Evolutionary conservation across 2,113 vertebrate genomes (phyloP).

Genomic region (Ia io): DNA sequence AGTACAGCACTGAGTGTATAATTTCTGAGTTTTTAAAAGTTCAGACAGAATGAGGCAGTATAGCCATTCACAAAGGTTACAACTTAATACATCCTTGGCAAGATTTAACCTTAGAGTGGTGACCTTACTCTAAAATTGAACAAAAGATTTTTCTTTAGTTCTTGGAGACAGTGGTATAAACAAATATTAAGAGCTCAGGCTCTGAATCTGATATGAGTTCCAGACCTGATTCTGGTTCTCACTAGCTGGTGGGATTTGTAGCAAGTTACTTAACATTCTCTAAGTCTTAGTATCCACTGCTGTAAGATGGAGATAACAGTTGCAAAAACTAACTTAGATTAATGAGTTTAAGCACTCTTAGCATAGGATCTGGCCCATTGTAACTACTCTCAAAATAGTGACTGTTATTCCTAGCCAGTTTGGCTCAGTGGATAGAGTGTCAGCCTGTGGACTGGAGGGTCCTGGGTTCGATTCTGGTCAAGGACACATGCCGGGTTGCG

Average conservation of each 20-base stretch:
- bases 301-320: not conserved
- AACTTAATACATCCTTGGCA: not conserved
- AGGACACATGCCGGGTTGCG: too few relatives aligned
- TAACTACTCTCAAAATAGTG: not conserved
- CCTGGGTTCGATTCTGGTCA: too few relatives aligned
- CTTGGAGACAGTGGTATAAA: not conserved
- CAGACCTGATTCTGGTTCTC: not conserved
- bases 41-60: not conserved
- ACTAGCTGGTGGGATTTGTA: not conserved
- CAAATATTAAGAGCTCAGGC: not conserved
- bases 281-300: constrained; percentile 34
- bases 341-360: not conserved
- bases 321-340: not conserved
- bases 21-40: not conserved
- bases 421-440: too few relatives aligned
- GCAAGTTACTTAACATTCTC: constrained; percentile 7
- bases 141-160: not conserved
- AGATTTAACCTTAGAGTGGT: not conserved
- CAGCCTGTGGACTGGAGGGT: too few relatives aligned
- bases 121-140: not conserved
- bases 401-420: not conserved
- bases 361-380: not conserved
- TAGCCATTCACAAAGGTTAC: not conserved
- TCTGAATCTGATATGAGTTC: not conserved
- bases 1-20: not conserved